These are phyloP conservation scores for Dyspetes luteomarginatus DNA, from an alignment of 2,888 invertebrate genomes.

Conservation along the genomic window DNA sequence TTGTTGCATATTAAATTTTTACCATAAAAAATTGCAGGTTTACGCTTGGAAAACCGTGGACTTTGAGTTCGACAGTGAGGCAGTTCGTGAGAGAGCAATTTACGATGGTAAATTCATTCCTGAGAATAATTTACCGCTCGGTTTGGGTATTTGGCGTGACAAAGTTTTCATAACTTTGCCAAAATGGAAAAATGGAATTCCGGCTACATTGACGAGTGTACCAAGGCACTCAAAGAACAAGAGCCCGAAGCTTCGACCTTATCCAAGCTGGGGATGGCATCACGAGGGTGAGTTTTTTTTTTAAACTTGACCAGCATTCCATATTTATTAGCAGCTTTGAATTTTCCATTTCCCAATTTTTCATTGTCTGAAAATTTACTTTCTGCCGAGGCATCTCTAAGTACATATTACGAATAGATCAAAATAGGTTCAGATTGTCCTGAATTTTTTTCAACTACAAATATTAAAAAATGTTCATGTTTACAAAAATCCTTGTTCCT, in stretches of 20 bases:
- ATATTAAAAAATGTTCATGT: no score
- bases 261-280: conserved; percentile 91
- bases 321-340: no score
- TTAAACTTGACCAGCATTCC: no score
- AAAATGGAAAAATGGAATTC: conserved; percentile 90
- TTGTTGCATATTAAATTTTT: no score
- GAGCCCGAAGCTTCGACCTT: conserved; percentile 89
- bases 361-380: no score
- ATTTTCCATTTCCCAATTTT: no score
- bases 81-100: conserved; percentile 86
- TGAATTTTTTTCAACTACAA: no score
- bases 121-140: conserved; percentile 90
- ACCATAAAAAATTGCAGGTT: conserved; percentile 77
- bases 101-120: conserved; percentile 87
- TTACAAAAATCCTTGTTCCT: no score
- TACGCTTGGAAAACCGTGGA: conserved; percentile 91
- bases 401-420: no score
- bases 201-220: conserved; percentile 89
- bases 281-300: conserved; percentile 85
- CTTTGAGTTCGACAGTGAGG: conserved; percentile 87
- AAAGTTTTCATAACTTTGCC: conserved; percentile 91
- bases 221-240: conserved; percentile 85
- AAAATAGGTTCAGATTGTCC: no score
- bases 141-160: conserved; percentile 88
- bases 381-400: no score